A percentile compares a stretch with the other conserved stretches of the same genome.
Evolutionary conservation across 2,888 invertebrate species (phyloP).

Genomic region (Eucera pruinosa): DNA sequence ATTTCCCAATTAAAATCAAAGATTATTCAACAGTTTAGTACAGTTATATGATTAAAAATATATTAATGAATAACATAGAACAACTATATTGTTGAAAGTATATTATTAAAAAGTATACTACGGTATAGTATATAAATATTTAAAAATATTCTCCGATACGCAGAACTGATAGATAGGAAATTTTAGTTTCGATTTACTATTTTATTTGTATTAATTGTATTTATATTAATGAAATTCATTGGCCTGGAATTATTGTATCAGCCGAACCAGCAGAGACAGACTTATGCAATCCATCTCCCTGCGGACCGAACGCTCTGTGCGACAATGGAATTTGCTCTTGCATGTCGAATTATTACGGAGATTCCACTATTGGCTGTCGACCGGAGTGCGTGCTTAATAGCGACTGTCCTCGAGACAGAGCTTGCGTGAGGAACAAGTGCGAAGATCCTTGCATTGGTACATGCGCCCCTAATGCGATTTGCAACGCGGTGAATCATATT

Average conservation of each 20-base stretch:
- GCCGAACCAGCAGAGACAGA: conserved; percentile 83
- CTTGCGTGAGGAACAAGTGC: conserved; percentile 91
- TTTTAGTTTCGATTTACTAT: too few species aligned
- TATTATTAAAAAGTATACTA: too few species aligned
- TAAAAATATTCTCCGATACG: too few species aligned
- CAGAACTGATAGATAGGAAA: too few species aligned
- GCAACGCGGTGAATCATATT: conserved; percentile 91
- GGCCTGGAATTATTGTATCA: conserved; percentile 12
- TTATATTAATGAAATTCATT: background rate
- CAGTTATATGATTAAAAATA: too few species aligned
- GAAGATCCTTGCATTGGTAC: conserved; percentile 91
- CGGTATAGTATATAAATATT: too few species aligned
- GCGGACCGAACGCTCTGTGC: conserved; percentile 89
- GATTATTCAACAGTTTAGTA: too few species aligned
- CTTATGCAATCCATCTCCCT: conserved; percentile 93
- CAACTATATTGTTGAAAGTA: too few species aligned
- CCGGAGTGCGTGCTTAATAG: conserved; percentile 89
- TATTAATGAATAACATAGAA: too few species aligned
- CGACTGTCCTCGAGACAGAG: conserved; percentile 89
- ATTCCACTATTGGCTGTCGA: conserved; percentile 85
- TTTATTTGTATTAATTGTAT: background rate
- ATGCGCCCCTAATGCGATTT: conserved; percentile 91
- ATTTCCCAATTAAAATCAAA: too few species aligned
- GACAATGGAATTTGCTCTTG: conserved; percentile 88
- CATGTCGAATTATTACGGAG: conserved; percentile 87